A percentile compares a stretch with the other conserved stretches of the same genome.
These are phyloP conservation scores for Rosalia funebris DNA, from an alignment of 2,888 invertebrate species.

Conservation along the genomic window DNA sequence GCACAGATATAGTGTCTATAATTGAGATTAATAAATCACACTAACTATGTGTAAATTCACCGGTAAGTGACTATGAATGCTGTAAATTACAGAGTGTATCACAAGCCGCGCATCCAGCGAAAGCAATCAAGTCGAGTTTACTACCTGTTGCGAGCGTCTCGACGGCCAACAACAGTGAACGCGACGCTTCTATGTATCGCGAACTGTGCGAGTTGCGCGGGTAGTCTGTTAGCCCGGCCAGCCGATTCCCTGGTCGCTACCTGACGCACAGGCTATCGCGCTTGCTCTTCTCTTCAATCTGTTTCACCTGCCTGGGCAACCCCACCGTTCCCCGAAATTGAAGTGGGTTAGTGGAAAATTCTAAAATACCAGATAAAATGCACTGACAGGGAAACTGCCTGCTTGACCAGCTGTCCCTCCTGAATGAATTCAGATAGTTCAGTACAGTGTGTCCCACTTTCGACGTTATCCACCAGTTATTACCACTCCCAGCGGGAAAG, in stretches of 20 bases:
- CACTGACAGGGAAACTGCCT: neutral
- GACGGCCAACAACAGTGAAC: conserved; percentile 38
- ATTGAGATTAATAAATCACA: conserved; percentile 9
- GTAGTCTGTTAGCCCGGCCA: conserved; percentile 57
- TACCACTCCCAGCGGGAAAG: too few relatives aligned
- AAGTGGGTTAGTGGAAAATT: conserved; percentile 47
- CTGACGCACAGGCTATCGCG: conserved; percentile 54
- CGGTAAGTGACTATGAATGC: neutral
- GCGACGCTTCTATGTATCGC: conserved; percentile 27
- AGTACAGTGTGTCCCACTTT: too few relatives aligned
- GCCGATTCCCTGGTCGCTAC: conserved; percentile 49
- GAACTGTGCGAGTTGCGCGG: conserved; percentile 51
- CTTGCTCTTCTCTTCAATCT: conserved; percentile 43
- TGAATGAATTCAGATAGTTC: too few relatives aligned
- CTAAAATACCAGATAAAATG: conserved; percentile 18
- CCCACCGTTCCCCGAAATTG: conserved; percentile 37
- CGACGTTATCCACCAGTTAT: too few relatives aligned
- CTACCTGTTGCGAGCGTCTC: conserved; percentile 59
- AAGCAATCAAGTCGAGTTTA: conserved; percentile 30
- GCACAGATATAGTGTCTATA: neutral
- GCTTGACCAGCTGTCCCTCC: too few relatives aligned
- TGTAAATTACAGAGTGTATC: conserved; percentile 4
- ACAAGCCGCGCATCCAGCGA: conserved; percentile 20
- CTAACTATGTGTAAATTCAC: neutral
- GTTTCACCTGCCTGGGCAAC: conserved; percentile 45